These are phyloP conservation scores for Anas georgica DNA, from an alignment of 2,797 vertebrate genomes.

Conservation along the genomic window DNA sequence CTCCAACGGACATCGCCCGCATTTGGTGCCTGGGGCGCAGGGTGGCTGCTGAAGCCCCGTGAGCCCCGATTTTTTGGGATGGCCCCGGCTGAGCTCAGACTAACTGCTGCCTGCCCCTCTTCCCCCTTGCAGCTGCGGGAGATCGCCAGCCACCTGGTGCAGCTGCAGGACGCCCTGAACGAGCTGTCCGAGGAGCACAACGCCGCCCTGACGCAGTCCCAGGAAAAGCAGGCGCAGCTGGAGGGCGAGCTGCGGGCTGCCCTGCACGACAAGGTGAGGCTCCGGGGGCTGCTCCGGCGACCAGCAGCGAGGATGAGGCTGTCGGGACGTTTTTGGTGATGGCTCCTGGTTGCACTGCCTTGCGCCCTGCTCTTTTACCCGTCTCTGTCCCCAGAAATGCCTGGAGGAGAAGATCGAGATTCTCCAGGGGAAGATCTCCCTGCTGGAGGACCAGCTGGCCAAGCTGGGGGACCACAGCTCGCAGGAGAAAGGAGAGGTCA, in stretches of 20 bases:
- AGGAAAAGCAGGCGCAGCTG: constrained; percentile 69
- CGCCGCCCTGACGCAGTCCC: constrained; percentile 65
- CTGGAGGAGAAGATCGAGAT: constrained; percentile 89
- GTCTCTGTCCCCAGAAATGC: constrained; percentile 80
- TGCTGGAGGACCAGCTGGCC: constrained; percentile 87
- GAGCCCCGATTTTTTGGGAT: neutral
- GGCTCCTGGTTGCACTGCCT: neutral
- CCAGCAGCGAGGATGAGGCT: neutral
- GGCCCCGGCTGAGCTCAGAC: too few relatives aligned
- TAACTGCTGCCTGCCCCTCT: neutral
- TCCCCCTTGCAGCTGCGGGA: constrained; percentile 75
- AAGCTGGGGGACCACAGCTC: constrained; percentile 62
- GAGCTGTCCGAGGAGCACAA: constrained; percentile 79
- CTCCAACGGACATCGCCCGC: neutral
- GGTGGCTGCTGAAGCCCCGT: neutral
- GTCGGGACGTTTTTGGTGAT: neutral
- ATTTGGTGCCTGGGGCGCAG: neutral
- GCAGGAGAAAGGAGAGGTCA: constrained; percentile 89
- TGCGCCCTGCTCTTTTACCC: rapidly evolving
- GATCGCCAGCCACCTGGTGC: constrained; percentile 75
- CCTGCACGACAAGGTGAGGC: constrained; percentile 78
- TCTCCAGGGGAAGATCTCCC: constrained; percentile 89
- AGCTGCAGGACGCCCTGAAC: constrained; percentile 77
- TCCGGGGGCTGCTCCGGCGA: too few relatives aligned
- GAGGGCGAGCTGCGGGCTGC: constrained; percentile 73